Percentiles rank a stretch among this genome's conserved stretches.
Conservation (phyloP, 2,113 vertebrate genomes). For the Epinephelus lanceolatus region DNA sequence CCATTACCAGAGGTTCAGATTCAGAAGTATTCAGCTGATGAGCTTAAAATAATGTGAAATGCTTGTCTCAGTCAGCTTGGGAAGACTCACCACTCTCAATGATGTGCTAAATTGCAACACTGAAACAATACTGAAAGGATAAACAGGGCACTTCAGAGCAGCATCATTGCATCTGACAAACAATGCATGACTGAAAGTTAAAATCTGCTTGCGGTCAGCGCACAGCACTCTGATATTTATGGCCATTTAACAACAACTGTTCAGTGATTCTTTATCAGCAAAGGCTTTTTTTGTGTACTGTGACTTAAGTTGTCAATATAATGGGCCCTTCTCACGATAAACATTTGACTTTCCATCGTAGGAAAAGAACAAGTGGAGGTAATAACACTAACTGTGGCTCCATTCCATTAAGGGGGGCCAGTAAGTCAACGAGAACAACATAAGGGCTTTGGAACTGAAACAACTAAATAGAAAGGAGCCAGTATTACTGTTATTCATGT, state of each 20-base stretch:
- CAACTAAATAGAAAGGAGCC: background rate
- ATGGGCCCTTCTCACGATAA: background rate
- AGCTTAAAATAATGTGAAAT: background rate
- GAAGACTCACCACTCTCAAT: background rate
- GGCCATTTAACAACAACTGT: background rate
- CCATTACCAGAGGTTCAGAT: background rate
- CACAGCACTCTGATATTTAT: background rate
- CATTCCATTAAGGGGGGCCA: background rate
- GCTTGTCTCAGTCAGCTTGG: background rate
- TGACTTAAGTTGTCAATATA: background rate
- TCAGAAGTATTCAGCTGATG: background rate
- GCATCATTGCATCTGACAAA: background rate
- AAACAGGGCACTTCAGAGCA: background rate
- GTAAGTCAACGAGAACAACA: background rate
- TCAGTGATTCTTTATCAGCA: background rate
- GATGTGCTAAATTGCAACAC: background rate
- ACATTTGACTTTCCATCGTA: background rate
- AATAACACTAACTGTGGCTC: background rate
- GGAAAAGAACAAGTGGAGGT: background rate
- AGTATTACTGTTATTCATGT: background rate
- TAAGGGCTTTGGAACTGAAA: background rate
- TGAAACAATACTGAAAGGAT: background rate
- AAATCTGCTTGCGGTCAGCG: background rate
- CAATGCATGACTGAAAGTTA: background rate
- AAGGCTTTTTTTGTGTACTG: background rate